Conservation (phyloP, 2,113 vertebrate genomes). For the Euleptes europaea region DNA sequence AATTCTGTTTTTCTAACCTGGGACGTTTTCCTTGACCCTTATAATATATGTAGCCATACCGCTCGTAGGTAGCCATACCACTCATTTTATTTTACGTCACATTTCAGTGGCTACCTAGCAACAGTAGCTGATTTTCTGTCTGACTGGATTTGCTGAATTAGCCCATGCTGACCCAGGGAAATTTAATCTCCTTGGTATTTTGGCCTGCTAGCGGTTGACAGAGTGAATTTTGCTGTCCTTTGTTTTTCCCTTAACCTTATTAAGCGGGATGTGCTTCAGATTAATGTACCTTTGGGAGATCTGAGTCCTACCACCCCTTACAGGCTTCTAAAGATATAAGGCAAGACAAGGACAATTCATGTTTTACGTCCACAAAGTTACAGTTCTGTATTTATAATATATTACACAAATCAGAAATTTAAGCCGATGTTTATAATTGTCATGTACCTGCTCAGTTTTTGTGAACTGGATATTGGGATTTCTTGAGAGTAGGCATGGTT, state of each 20-base stretch:
- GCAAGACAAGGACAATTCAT: not conserved
- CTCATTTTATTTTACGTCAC: not conserved
- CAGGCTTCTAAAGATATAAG: not conserved
- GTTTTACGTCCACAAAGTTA: not conserved
- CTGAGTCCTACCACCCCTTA: not conserved
- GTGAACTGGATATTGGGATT: not conserved
- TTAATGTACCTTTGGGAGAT: not conserved
- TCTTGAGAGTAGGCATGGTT: not conserved
- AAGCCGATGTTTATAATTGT: not conserved
- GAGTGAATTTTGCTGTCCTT: constrained; percentile 1
- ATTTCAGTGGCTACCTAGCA: constrained; percentile 28
- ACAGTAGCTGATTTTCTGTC: constrained; percentile 47
- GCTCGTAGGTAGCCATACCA: not conserved
- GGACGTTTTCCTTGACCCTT: constrained; percentile 18
- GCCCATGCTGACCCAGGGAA: constrained; percentile 43
- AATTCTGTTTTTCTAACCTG: constrained; percentile 19
- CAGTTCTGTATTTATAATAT: not conserved
- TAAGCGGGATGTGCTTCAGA: not conserved
- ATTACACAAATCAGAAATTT: not conserved
- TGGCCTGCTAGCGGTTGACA: not conserved
- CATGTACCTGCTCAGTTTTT: not conserved
- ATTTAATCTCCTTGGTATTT: constrained; percentile 36
- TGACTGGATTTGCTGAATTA: constrained; percentile 44
- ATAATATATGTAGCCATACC: constrained; percentile 28
- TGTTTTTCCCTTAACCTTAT: not conserved